These are phyloP conservation scores for Electrophaes corylata DNA, from an alignment of 2,888 invertebrate genomes.

Conservation along the genomic window DNA sequence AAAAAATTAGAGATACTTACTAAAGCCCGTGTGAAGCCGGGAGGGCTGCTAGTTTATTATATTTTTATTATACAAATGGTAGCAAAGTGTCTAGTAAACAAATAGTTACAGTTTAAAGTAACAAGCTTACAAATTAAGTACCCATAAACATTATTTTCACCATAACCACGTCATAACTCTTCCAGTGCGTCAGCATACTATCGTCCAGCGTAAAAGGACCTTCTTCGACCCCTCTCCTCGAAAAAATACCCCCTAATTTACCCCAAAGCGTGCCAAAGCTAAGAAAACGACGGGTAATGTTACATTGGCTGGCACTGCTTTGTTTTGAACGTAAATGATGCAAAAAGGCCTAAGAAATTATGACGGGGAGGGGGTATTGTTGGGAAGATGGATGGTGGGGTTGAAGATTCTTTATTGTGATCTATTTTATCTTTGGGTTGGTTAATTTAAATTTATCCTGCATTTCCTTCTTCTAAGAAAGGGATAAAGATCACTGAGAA, in stretches of 20 bases:
- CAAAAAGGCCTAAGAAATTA: slow-evolving; percentile 57
- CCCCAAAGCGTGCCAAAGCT: slow-evolving; percentile 25
- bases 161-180: slow-evolving; percentile 33
- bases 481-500: too few species aligned
- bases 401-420: slow-evolving; percentile 41
- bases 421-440: slow-evolving; percentile 33
- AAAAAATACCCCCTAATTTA: slow-evolving; percentile 31
- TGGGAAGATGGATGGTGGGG: slow-evolving; percentile 46
- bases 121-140: background rate
- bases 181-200: slow-evolving; percentile 47
- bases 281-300: slow-evolving; percentile 42
- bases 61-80: too few species aligned
- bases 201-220: slow-evolving; percentile 39
- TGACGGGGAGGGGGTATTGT: slow-evolving; percentile 44
- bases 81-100: too few species aligned
- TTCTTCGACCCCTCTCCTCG: slow-evolving; percentile 27
- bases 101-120: too few species aligned
- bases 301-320: slow-evolving; percentile 50
- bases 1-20: too few species aligned
- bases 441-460: slow-evolving; percentile 23
- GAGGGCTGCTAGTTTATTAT: too few species aligned
- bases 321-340: slow-evolving; percentile 55
- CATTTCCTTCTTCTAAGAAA: too few species aligned
- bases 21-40: too few species aligned
- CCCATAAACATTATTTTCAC: slow-evolving; percentile 18